phyloP scores from a whole-genome alignment of 1,140 invertebrate genomes.

The Chironomus striatipennis region DNA sequence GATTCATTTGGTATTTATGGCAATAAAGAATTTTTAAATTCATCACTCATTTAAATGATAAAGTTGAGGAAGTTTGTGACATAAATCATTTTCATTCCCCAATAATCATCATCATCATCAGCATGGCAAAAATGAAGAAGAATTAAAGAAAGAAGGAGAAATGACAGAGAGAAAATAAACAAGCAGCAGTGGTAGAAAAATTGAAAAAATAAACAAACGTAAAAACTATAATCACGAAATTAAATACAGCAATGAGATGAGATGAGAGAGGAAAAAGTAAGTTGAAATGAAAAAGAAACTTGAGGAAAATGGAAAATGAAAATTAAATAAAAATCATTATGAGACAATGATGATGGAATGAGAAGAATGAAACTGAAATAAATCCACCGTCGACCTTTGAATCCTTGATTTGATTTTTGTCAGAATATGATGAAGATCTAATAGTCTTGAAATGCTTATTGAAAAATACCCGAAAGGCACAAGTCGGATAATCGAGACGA shows the following conservation, averaged over 20 bases:
- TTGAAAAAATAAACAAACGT: conserved; percentile 21
- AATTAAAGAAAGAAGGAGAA: not conserved
- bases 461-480: too few relatives aligned
- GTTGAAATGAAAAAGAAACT: not conserved
- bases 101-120: too few relatives aligned
- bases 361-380: too few relatives aligned
- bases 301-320: not conserved
- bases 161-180: not conserved
- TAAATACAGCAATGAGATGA: not conserved
- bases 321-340: conserved; percentile 15
- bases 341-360: not conserved
- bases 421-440: too few relatives aligned
- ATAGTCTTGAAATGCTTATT: too few relatives aligned
- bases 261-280: not conserved
- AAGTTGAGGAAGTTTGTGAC: too few relatives aligned
- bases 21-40: too few relatives aligned
- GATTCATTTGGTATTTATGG: not conserved
- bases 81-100: too few relatives aligned
- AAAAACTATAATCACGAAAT: conserved; percentile 16
- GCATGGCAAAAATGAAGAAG: not conserved
- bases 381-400: not conserved
- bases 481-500: too few relatives aligned
- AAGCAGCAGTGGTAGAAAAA: not conserved
- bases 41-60: too few relatives aligned
- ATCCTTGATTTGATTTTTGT: not conserved